Evolutionary conservation across 2,888 invertebrate genomes (phyloP).

Genomic region (Gandaritis pyraliata): DNA sequence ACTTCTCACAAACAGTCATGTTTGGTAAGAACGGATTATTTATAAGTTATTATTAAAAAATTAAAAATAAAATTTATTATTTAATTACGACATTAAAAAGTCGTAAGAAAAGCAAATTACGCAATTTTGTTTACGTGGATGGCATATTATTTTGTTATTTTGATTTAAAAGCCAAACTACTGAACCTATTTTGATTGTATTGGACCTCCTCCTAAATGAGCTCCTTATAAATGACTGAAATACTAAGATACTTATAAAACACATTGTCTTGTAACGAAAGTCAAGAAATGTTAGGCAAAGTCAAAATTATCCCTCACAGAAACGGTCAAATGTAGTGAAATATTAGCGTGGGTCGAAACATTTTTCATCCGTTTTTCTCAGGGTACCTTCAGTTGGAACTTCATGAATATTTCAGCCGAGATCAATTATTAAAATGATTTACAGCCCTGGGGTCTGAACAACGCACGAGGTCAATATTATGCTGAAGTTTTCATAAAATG

Average conservation of each 20-base stretch:
- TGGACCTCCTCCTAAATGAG: no score
- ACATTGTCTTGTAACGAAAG: slow-evolving; percentile 7
- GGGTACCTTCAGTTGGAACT: slow-evolving; percentile 71
- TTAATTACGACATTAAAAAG: no score
- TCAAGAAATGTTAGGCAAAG: slow-evolving; percentile 14
- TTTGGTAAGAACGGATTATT: no score
- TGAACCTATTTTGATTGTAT: no score
- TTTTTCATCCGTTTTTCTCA: slow-evolving; percentile 76
- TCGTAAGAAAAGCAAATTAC: no score
- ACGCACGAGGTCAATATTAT: slow-evolving; percentile 57
- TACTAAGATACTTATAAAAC: background rate
- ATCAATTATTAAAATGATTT: slow-evolving; percentile 85
- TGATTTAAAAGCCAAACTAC: no score
- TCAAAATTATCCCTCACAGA: slow-evolving; percentile 41
- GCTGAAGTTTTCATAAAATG: slow-evolving; percentile 55
- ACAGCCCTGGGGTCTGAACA: slow-evolving; percentile 66
- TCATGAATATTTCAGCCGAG: slow-evolving; percentile 80
- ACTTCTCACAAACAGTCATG: no score
- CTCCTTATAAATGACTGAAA: no score
- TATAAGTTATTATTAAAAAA: no score
- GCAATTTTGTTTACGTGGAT: no score
- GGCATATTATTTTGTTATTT: no score
- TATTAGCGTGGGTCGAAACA: slow-evolving; percentile 64
- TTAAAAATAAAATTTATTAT: no score
- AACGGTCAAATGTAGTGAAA: slow-evolving; percentile 67